A percentile compares a stretch with the other conserved stretches of the same genome.
Conservation (phyloP, 2,797 vertebrate species). For the Spinibarbus caldwelli region DNA sequence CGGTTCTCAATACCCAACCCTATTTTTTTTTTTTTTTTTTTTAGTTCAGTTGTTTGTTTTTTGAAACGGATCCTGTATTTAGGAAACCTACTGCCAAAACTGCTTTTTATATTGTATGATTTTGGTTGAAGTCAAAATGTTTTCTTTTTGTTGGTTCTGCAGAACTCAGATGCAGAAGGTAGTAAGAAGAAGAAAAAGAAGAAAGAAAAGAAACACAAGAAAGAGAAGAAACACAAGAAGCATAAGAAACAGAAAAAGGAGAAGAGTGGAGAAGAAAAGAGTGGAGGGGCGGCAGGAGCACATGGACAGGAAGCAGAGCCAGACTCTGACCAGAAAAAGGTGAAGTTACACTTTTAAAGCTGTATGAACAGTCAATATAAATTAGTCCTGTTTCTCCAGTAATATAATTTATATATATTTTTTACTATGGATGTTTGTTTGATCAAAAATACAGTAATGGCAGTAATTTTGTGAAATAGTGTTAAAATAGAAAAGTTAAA, state of each 20-base stretch:
- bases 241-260: constrained; percentile 99
- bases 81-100: not conserved
- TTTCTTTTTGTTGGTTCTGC: constrained; percentile 54
- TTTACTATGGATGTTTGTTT: no score
- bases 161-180: constrained; percentile 93
- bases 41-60: no score
- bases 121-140: not conserved
- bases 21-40: no score
- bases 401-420: no score
- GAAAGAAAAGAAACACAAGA: constrained; percentile 99
- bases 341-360: constrained; percentile 66
- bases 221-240: constrained; percentile 99
- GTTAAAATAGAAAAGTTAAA: no score
- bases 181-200: constrained; percentile 99
- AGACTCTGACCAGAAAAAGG: constrained; percentile 90
- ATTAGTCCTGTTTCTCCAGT: not conserved
- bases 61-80: not conserved
- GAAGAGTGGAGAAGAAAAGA: constrained; percentile 88
- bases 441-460: no score
- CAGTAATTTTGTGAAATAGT: no score
- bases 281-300: constrained; percentile 52
- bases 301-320: constrained; percentile 73
- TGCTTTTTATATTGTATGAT: not conserved
- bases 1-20: no score
- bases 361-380: not conserved